Percentiles rank a stretch among this genome's conserved stretches.
These are phyloP conservation scores for Brachionus manjavacas DNA, from an alignment of 1,140 invertebrate genomes.

Conservation along the genomic window DNA sequence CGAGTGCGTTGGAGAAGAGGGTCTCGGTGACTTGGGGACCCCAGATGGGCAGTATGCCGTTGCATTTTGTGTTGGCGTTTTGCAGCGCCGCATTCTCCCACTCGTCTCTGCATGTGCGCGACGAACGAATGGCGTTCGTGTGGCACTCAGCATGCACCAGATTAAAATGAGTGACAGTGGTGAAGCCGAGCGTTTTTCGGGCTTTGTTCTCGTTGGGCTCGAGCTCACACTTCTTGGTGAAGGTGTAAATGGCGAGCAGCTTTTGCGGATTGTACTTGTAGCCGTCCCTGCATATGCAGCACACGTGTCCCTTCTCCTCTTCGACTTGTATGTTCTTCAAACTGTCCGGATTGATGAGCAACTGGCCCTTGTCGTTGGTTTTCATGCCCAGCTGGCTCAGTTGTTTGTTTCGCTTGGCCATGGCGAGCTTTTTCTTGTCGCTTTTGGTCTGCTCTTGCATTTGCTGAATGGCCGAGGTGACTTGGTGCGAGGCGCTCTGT, in stretches of 20 bases:
- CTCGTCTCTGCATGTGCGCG: conserved; percentile 69
- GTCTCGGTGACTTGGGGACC: conserved; percentile 84
- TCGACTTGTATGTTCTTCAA: conserved; percentile 82
- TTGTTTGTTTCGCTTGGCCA: conserved; percentile 94
- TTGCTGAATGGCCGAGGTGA: conserved; percentile 68
- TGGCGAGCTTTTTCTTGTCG: conserved; percentile 92
- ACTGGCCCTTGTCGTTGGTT: conserved; percentile 60
- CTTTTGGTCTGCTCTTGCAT: conserved; percentile 80
- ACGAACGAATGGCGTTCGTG: conserved; percentile 79
- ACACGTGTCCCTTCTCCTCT: conserved; percentile 89
- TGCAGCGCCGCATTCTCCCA: conserved; percentile 95
- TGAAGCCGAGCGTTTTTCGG: conserved; percentile 66
- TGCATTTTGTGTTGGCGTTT: conserved; percentile 94
- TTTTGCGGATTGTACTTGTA: conserved; percentile 72
- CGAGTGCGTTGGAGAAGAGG: conserved; percentile 84
- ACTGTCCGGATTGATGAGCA: conserved; percentile 71
- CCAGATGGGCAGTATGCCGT: conserved; percentile 89
- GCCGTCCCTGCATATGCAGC: conserved; percentile 94
- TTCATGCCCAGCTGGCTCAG: conserved; percentile 86
- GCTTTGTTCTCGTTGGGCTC: conserved; percentile 84
- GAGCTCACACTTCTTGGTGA: conserved; percentile 87
- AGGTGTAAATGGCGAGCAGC: conserved; percentile 85
- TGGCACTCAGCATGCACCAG: conserved; percentile 96
- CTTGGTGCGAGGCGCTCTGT: conserved; percentile 66
- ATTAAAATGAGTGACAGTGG: conserved; percentile 95